A percentile compares a stretch with the other conserved stretches of the same genome.
phyloP scores from a whole-genome alignment of 2,797 vertebrate species.

The Sciurus carolinensis region DNA sequence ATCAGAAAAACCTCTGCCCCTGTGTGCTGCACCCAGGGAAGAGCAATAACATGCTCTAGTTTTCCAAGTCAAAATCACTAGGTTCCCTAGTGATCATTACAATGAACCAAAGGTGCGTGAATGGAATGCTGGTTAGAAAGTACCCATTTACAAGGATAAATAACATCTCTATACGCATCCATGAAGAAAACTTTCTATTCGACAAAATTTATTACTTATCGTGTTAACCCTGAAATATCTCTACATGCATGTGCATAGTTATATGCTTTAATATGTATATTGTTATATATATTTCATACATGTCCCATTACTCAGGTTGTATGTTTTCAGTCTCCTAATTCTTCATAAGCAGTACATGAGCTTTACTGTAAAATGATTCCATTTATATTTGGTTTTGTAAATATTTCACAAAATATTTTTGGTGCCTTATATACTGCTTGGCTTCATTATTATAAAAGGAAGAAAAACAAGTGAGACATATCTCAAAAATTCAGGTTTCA shows the following conservation, averaged over 20 bases:
- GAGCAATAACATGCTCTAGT: not conserved
- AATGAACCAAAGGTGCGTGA: not conserved
- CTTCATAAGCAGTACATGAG: slow-evolving; percentile 15
- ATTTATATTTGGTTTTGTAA: slow-evolving; percentile 74
- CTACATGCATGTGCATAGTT: not conserved
- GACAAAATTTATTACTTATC: not conserved
- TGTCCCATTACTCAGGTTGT: not conserved
- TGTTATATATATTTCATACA: not conserved
- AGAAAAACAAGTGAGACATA: slow-evolving; percentile 55
- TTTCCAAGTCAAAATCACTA: not conserved
- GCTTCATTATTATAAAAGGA: slow-evolving; percentile 62
- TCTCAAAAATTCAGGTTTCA: slow-evolving; percentile 62
- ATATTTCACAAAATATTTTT: slow-evolving; percentile 71
- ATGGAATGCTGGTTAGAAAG: not conserved
- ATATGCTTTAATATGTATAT: not conserved
- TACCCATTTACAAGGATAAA: not conserved
- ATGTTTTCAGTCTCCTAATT: slow-evolving; percentile 61
- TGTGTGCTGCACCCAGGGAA: not conserved
- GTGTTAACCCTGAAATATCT: not conserved
- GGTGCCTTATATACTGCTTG: slow-evolving; percentile 58
- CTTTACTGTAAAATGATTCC: slow-evolving; percentile 48
- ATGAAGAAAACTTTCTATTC: slow-evolving; percentile 43
- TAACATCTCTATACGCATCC: not conserved
- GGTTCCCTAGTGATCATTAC: not conserved
- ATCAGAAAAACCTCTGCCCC: not conserved